A percentile compares a stretch with the other conserved stretches of the same genome.
phyloP scores from a whole-genome alignment of 2,888 invertebrate genomes.

The Philonicus albiceps region DNA sequence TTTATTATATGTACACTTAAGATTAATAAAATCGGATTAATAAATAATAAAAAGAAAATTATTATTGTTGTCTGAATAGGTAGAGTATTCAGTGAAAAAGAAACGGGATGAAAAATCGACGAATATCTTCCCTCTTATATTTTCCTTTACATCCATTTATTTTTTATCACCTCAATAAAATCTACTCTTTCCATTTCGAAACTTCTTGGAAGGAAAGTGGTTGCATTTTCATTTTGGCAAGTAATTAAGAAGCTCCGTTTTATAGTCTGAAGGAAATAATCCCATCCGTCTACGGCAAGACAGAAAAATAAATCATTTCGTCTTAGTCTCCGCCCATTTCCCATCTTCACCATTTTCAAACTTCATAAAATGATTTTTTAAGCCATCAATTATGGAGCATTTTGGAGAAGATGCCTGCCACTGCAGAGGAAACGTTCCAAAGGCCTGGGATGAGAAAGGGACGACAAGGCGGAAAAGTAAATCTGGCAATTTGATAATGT shows the following conservation, averaged over 20 bases:
- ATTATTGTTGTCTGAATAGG: too few relatives aligned
- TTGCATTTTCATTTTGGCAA: background rate
- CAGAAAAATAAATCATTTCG: background rate
- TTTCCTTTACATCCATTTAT: background rate
- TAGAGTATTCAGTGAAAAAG: too few relatives aligned
- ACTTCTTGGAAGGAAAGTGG: background rate
- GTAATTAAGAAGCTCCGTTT: background rate
- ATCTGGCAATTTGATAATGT: constrained; percentile 18
- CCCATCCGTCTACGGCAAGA: background rate
- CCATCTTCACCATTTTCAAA: background rate
- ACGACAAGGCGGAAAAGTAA: background rate
- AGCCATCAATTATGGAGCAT: background rate
- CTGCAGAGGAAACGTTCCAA: background rate
- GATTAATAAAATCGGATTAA: too few relatives aligned
- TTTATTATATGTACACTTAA: too few relatives aligned
- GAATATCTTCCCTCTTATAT: background rate
- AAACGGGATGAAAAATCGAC: too few relatives aligned
- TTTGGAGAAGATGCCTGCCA: background rate
- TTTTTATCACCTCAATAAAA: background rate
- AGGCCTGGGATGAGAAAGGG: background rate
- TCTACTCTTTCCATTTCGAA: background rate
- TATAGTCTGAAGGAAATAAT: background rate
- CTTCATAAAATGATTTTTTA: background rate
- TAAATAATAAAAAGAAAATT: too few relatives aligned
- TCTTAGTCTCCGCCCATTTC: background rate